Evolutionary conservation across 2,888 invertebrate genomes (phyloP), one percentile per base, ranked within the genome.

Genomic region (Eremobia ochroleuca): DNA sequence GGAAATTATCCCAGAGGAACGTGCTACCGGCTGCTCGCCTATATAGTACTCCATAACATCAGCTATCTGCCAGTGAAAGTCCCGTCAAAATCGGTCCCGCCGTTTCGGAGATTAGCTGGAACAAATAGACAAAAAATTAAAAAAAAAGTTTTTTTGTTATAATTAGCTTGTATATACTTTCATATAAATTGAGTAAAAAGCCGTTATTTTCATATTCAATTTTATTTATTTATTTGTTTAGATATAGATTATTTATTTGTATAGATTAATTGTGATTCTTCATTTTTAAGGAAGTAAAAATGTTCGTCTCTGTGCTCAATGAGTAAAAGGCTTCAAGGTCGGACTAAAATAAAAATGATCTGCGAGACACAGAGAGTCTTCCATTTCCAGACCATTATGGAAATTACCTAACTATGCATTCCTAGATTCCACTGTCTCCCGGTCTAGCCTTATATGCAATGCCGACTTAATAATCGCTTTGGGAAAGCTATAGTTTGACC

Each of bases 371-470:
- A 25, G 25, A 49, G 52, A 52, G 46, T 40, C 15, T 46, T 46
- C 76, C 31, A n/a, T 68, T 81, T 68, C 21, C 37, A 67, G 46
- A 67, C 55, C 40, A 81, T 75, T 79, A 79, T 75, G 76, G 55
- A 67, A 79, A 79, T 79, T 67, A 81, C 43, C 21, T 28, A 4
- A 55, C 37, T 62, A 62, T 25, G 61, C 55, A 62, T 40, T 79
- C 62, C 55, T 67, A 37, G 46, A 67, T 58, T 21, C 55, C 28
- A 34, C n/a, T 25, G 61, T 75, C 61, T 67, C 46, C 25, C 9
- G 25, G 18, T n/a, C 25, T 40, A 49, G 58, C 67, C 34, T 58
- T 31, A 40, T 75, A 67, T 49, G 76, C 46, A 58, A n/a, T 40
- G 40, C 70, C 40, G 64, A 49, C 76, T 67, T 40, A 81, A 49